Conservation (phyloP, 2,888 invertebrate genomes). For the Drosophila hamatofila region DNA sequence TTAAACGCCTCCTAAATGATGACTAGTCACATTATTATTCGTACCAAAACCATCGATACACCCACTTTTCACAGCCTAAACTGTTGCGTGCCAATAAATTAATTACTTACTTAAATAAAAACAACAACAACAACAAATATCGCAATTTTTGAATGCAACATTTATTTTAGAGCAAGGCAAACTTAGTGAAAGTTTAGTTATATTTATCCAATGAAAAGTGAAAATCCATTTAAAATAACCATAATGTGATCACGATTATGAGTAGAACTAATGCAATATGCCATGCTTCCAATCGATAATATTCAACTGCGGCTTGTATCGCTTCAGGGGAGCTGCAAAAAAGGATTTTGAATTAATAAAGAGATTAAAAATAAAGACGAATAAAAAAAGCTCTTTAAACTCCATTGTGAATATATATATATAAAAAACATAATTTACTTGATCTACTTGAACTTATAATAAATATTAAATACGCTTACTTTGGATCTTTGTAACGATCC, state of each 20-base stretch:
- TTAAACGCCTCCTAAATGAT: constrained; percentile 51
- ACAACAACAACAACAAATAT: neutral
- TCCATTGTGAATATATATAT: too few relatives aligned
- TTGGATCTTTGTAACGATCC: too few relatives aligned
- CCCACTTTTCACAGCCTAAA: constrained; percentile 62
- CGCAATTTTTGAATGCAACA: constrained; percentile 68
- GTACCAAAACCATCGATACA: constrained; percentile 46
- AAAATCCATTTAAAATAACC: constrained; percentile 34
- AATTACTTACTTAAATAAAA: constrained; percentile 5
- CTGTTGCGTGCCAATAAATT: constrained; percentile 36
- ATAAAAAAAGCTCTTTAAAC: too few relatives aligned
- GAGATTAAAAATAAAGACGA: neutral
- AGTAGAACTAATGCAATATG: constrained; percentile 45
- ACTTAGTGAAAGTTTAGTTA: constrained; percentile 66
- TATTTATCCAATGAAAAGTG: constrained; percentile 46
- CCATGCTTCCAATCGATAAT: constrained; percentile 87
- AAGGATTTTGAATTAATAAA: neutral
- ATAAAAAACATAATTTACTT: too few relatives aligned
- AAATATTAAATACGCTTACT: too few relatives aligned
- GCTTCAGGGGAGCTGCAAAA: constrained; percentile 87
- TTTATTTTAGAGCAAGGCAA: constrained; percentile 51
- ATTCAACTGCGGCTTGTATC: constrained; percentile 87
- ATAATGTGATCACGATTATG: constrained; percentile 68
- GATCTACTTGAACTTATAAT: too few relatives aligned
- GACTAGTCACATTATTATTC: neutral